phyloP scores from a whole-genome alignment of 64 coral and sea anemone genomes.

The Porites lutea region DNA sequence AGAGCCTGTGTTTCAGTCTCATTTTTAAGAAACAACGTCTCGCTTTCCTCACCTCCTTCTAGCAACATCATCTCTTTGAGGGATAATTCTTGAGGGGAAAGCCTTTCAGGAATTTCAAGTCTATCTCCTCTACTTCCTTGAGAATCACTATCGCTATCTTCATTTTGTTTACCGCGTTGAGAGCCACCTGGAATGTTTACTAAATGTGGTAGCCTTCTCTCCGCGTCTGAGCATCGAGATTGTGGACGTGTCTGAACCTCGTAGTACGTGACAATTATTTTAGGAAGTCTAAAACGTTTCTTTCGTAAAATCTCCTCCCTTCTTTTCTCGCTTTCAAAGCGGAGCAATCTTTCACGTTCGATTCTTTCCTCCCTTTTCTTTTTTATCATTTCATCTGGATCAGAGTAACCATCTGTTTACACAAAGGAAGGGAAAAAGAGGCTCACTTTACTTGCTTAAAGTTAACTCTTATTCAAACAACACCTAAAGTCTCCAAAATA shows the following conservation, averaged over 20 bases:
- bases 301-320: constrained; percentile 47
- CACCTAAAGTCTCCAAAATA: too few species aligned
- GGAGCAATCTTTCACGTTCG: constrained; percentile 48
- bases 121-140: constrained; percentile 16
- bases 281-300: constrained; percentile 63
- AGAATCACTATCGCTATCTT: background rate
- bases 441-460: too few species aligned
- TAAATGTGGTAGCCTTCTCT: constrained; percentile 28
- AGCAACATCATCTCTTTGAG: background rate
- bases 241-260: constrained; percentile 5
- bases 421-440: background rate
- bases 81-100: background rate
- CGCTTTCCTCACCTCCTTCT: background rate
- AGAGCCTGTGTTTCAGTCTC: background rate
- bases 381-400: constrained; percentile 64
- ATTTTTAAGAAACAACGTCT: background rate
- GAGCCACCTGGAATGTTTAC: background rate
- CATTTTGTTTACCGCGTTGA: background rate
- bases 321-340: constrained; percentile 72
- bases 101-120: constrained; percentile 20
- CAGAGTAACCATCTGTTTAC: constrained; percentile 66
- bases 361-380: constrained; percentile 77
- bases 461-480: too few species aligned
- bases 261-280: constrained; percentile 80
- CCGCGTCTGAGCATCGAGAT: constrained; percentile 4